Conservation (phyloP, 2,888 invertebrate genomes). For the Zonitis immaculata region DNA sequence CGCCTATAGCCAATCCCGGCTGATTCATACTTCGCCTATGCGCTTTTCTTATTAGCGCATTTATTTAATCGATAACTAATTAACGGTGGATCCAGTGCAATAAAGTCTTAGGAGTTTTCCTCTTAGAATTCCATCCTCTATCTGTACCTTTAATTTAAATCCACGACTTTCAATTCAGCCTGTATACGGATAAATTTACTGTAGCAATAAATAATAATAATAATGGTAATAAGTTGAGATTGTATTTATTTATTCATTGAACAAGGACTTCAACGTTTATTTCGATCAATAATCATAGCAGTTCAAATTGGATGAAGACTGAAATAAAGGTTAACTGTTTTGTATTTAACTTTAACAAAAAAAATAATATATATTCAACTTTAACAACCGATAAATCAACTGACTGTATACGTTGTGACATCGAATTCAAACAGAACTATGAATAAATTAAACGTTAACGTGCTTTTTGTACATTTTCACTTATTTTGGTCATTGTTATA, state of each 20-base stretch:
- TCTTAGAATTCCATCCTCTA: too few relatives aligned
- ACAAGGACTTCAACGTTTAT: not conserved
- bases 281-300: not conserved
- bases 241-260: not conserved
- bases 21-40: too few relatives aligned
- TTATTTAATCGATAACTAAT: too few relatives aligned
- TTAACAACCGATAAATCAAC: slow-evolving; percentile 1
- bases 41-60: too few relatives aligned
- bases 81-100: too few relatives aligned
- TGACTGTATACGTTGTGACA: not conserved
- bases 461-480: not conserved
- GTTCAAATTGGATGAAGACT: not conserved
- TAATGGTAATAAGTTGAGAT: too few relatives aligned
- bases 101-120: too few relatives aligned
- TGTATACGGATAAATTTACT: too few relatives aligned
- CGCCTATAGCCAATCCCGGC: too few relatives aligned
- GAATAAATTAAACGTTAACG: slow-evolving; percentile 1
- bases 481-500: not conserved
- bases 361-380: not conserved
- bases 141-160: too few relatives aligned
- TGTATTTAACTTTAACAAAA: not conserved
- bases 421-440: not conserved
- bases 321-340: not conserved
- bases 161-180: too few relatives aligned
- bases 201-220: too few relatives aligned